Base-by-base conservation (phyloP, 1,140 invertebrate genomes). In the Papilio machaon region DNA sequence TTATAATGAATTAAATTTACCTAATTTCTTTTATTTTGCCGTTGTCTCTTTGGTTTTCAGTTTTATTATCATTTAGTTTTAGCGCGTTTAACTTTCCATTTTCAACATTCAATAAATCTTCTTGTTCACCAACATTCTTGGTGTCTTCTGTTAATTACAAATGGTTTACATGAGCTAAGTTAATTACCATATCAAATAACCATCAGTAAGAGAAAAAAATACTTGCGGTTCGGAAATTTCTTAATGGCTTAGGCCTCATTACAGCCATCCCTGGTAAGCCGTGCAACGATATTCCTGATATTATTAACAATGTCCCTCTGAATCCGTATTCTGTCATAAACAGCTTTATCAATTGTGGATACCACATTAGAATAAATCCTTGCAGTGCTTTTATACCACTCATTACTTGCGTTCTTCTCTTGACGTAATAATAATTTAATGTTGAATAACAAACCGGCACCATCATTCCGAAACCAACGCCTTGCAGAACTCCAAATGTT, bases 221-320 rank as follows among this genome's bases (percentile, higher is more conserved):
- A 95, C 89, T 92, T 93, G 88, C 91, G 91, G 86, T 85, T 88
- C 79, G 87, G 54, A 64, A 46, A 80, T 85, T 87, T 85, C 78
- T 88, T 6, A 10, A 86, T 84, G 10, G 85, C 81, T 82, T 88
- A 89, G 67, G 96, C 85, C 96, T 96, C 87, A 97, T 95, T 4
- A 96, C 87, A 6, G 95, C 84, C 83, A 96, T 95, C 9, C 96
- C 97, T n/a, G 96, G 91, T 7, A 97, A 85, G 0, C 95, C 95
- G 85, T 97, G 95, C 0, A 96, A 90, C 64, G 96, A 95, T 47
- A 97, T 91, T 17, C 95, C 96, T 70, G 90, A 87, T 74, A 94
- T 83, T 8, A 96, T 94, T 0, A 97, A 87, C 13, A 97, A 91
- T 0, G 96, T 91, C 80, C 96, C 96, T 86, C 95, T 92, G 82